Evolutionary conservation across 2,113 vertebrate genomes (phyloP).

Genomic region (Cygnus buccinator): DNA sequence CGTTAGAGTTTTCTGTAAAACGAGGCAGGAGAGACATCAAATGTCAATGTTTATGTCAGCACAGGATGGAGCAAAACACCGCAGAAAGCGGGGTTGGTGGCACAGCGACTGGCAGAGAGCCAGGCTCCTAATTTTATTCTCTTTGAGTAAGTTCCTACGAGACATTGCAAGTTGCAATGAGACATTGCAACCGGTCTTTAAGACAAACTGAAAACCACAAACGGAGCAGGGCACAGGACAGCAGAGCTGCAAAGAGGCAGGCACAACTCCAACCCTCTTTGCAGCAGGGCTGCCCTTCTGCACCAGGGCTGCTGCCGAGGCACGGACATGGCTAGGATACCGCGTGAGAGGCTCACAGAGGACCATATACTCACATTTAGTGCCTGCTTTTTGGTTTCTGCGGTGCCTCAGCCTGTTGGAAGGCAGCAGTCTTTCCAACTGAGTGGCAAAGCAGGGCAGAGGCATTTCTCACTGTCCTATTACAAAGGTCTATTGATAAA

Average conservation of each 20-base stretch:
- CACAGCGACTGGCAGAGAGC: accelerated
- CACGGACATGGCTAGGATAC: background rate
- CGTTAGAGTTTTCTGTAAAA: background rate
- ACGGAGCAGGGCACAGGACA: background rate
- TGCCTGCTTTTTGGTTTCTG: background rate
- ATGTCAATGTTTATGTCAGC: background rate
- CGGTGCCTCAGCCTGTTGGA: background rate
- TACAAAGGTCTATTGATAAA: background rate
- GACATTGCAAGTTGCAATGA: background rate
- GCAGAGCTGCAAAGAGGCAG: background rate
- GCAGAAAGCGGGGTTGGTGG: background rate
- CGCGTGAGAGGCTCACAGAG: background rate
- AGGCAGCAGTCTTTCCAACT: background rate
- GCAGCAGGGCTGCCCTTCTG: background rate
- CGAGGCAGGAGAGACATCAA: background rate
- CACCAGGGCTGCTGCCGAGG: background rate
- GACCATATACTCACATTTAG: background rate
- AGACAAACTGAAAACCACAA: background rate
- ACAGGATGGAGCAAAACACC: background rate
- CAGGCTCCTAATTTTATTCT: background rate
- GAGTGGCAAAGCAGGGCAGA: background rate
- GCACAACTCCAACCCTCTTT: background rate
- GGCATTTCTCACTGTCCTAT: background rate
- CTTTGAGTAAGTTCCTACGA: background rate
- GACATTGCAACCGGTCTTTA: background rate